Percentiles rank a stretch among this genome's conserved stretches.
Evolutionary conservation across 2,888 invertebrate species (phyloP).

Genomic region (Nomada ferruginata): DNA sequence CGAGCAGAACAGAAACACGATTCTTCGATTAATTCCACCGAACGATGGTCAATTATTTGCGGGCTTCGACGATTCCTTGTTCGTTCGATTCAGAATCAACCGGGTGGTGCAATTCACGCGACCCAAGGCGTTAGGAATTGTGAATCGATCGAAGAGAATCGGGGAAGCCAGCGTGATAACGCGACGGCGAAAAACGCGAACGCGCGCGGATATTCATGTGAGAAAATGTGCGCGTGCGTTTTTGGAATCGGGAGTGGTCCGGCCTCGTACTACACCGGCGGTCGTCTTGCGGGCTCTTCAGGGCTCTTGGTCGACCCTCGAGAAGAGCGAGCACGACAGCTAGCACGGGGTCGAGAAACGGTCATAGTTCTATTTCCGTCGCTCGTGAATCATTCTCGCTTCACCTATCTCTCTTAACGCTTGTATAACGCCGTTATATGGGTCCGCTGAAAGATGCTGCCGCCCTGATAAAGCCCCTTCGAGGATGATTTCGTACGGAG

Average conservation of each 20-base stretch:
- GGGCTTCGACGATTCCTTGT: slow-evolving; percentile 8
- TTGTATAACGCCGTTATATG: slow-evolving; percentile 48
- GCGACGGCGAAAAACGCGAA: not conserved
- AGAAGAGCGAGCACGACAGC: slow-evolving; percentile 70
- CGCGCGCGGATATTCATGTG: slow-evolving; percentile 9
- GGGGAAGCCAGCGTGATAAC: not conserved
- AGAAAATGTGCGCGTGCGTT: slow-evolving; percentile 29
- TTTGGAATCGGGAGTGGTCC: slow-evolving; percentile 37
- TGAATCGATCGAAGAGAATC: slow-evolving; percentile 28
- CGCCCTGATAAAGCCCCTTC: slow-evolving; percentile 46
- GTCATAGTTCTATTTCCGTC: slow-evolving; percentile 82
- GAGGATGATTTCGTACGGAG: slow-evolving; percentile 33
- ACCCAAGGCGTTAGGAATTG: not conserved
- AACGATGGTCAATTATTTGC: not conserved
- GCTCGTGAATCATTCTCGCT: slow-evolving; percentile 81
- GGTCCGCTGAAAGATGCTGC: slow-evolving; percentile 50
- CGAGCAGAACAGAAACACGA: slow-evolving; percentile 66
- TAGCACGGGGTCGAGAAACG: slow-evolving; percentile 69
- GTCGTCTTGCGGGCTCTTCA: slow-evolving; percentile 63
- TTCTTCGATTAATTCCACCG: slow-evolving; percentile 62
- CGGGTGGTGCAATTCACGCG: not conserved
- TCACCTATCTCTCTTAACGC: slow-evolving; percentile 76
- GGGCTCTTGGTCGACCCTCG: slow-evolving; percentile 66
- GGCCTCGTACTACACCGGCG: slow-evolving; percentile 64
- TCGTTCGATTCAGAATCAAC: slow-evolving; percentile 24